Percentiles rank a stretch among this genome's conserved stretches.
Conservation (phyloP, 2,797 vertebrate genomes). For the Choloepus didactylus region DNA sequence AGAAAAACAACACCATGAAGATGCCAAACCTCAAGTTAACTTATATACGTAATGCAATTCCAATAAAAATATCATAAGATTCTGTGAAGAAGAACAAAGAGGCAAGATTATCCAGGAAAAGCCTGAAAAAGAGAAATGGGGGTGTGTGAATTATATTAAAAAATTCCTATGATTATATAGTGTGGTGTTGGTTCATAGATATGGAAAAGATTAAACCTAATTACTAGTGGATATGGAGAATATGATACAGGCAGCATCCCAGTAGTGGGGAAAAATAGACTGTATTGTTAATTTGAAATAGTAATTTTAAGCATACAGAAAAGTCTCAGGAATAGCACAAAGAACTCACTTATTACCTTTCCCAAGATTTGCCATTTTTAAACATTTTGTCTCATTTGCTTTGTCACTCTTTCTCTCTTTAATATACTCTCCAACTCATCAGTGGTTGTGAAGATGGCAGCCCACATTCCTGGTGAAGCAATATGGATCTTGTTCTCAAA, state of each 20-base stretch:
- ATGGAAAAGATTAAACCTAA: background rate
- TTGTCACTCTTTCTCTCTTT: background rate
- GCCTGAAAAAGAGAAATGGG: background rate
- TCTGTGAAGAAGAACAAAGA: constrained; percentile 31
- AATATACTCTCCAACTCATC: background rate
- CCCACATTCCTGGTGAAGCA: too few species aligned
- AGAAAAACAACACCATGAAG: constrained; percentile 38
- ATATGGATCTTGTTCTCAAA: too few species aligned
- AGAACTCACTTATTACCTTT: background rate
- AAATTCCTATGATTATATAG: background rate
- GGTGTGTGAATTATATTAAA: background rate
- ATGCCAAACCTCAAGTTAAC: background rate
- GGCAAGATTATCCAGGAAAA: constrained; percentile 8
- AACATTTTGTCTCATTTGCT: background rate
- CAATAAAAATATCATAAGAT: background rate
- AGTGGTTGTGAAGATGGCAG: too few species aligned
- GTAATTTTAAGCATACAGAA: background rate
- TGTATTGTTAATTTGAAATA: constrained; percentile 55
- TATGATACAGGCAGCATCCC: background rate
- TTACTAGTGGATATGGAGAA: background rate
- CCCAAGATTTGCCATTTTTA: background rate
- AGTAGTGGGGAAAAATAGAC: background rate
- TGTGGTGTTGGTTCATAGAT: background rate
- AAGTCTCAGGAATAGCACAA: background rate
- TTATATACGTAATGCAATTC: background rate